Evolutionary conservation across 1,140 invertebrate species (phyloP).

Genomic region (Drosophila nikananu): DNA sequence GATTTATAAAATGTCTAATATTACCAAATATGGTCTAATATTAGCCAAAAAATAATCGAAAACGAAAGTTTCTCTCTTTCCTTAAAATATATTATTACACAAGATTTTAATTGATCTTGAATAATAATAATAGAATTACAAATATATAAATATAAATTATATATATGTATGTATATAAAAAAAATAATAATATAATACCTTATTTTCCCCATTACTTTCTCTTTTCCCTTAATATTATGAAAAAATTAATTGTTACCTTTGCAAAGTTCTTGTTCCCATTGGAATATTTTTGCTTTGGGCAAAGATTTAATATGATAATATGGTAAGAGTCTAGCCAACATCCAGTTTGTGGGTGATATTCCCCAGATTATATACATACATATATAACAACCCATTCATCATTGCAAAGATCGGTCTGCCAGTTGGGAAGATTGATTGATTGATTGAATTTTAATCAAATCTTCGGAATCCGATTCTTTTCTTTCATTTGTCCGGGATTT

Average conservation of each 20-base stretch:
- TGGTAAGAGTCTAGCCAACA: background rate
- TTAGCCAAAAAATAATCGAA: too few species aligned
- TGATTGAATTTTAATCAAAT: slow-evolving; percentile 48
- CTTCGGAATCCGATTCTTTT: slow-evolving; percentile 24
- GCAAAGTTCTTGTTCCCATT: background rate
- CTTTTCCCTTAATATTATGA: background rate
- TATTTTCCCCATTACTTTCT: background rate
- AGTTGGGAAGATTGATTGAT: slow-evolving; percentile 39
- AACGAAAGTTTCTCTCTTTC: too few species aligned
- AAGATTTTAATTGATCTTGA: background rate
- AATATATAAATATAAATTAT: too few species aligned
- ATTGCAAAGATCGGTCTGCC: slow-evolving; percentile 32
- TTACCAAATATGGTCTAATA: too few species aligned
- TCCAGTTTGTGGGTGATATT: slow-evolving; percentile 3
- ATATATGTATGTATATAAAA: too few species aligned
- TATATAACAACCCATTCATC: slow-evolving; percentile 27
- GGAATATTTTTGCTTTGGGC: background rate
- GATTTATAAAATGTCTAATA: too few species aligned
- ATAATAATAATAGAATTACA: background rate
- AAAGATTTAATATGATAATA: slow-evolving; percentile 1
- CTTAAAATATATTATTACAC: background rate
- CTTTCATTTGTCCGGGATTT: slow-evolving; percentile 14
- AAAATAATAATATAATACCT: background rate
- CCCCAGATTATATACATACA: background rate
- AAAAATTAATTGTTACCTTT: background rate